phyloP scores from a whole-genome alignment of 1,140 invertebrate species.

The Thaumatotibia leucotreta region DNA sequence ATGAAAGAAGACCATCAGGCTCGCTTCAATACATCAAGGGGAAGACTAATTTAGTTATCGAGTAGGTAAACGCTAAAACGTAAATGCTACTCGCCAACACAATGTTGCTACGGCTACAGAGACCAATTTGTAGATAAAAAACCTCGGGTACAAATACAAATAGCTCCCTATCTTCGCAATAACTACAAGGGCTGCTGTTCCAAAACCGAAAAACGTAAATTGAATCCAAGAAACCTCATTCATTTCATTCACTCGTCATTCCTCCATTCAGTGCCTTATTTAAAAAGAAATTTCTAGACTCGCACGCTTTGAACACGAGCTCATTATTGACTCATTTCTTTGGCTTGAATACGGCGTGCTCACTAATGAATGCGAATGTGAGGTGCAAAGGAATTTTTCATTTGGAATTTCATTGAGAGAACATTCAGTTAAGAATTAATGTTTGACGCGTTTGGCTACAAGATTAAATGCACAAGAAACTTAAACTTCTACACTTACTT shows the following conservation, averaged over 20 bases:
- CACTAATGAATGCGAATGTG: constrained; percentile 47
- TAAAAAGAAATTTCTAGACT: constrained; percentile 61
- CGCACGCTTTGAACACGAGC: constrained; percentile 48
- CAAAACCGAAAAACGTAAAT: not conserved
- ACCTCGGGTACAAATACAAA: not conserved
- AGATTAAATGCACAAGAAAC: not conserved
- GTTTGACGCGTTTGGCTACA: not conserved
- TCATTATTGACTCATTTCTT: constrained; percentile 62
- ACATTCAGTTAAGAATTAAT: constrained; percentile 15
- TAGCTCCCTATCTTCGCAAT: not conserved
- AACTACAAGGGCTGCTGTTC: not conserved
- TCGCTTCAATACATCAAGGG: too few relatives aligned
- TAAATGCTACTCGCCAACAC: too few relatives aligned
- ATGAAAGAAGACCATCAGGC: too few relatives aligned
- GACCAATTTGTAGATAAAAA: too few relatives aligned
- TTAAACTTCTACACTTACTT: too few relatives aligned
- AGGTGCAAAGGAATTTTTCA: constrained; percentile 55
- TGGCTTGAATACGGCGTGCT: constrained; percentile 41
- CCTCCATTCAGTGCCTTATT: constrained; percentile 31
- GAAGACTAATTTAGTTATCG: too few relatives aligned
- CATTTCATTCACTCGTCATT: constrained; percentile 46
- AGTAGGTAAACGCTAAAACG: too few relatives aligned
- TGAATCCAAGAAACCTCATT: constrained; percentile 16
- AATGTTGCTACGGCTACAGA: too few relatives aligned
- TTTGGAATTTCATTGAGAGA: constrained; percentile 41